Evolutionary conservation across 30 jellyfish, hydroid and myxozoan species (phyloP), one percentile per base, ranked within the genome.

Genomic region (Aurelia sp.): DNA sequence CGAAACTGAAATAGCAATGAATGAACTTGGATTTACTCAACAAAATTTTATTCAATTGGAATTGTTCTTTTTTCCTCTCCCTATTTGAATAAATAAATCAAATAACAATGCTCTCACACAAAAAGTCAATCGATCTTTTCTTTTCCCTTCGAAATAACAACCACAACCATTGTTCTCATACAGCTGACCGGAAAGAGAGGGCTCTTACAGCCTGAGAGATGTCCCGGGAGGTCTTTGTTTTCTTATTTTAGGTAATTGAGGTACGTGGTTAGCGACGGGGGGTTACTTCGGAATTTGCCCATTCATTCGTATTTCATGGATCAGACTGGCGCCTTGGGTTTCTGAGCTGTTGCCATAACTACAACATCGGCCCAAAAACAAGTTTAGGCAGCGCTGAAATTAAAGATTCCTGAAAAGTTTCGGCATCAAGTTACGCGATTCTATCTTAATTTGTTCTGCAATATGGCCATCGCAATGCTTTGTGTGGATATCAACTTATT

Each of bases 161-260:
- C 92, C 84, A 82, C 80, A 58, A 5, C 74, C 48, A 82, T 82
- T 82, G 92, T 82, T 70, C 41, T 57, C 35, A 18, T 84, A 82
- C 92, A 82, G 92, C 92, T 82, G 92, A 87, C 86, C 96, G 96
- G 96, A 87, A 87, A 87, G 77, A 57, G 80, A 66, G 59, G 85
- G 80, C 86, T 68, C 82, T 87, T 72, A 47, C 59, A 58, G 40
- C 44, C 61, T 81, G 57, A 75, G 74, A 21, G 20, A 69, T 27
- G 67, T n/a, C 80, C 80, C 91, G 47, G 91, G 84, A 81, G 91
- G 38, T 40, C 84, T 69, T 62, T 71, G 80, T 82, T 13, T 41
- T 74, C 63, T 62, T n/a, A 57, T 82, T 68, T 24, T 24, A 58
- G 51, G 35, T 82, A 58, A 65, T 27, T 67, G 80, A 82, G 81